phyloP scores from a whole-genome alignment of 64 coral and sea anemone species.

The Porites lutea region DNA sequence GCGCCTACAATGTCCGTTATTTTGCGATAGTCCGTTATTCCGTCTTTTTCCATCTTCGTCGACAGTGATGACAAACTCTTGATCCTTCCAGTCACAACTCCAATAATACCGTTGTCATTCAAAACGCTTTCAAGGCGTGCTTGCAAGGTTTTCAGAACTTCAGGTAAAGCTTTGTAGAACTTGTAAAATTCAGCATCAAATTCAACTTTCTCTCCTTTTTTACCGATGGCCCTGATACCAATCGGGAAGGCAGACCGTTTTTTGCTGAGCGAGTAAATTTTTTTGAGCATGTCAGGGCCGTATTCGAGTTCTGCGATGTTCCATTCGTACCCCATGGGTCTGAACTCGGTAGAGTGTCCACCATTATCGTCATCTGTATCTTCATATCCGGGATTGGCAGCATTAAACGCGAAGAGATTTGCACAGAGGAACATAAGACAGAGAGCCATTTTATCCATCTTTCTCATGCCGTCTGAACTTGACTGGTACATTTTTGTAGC shows the following conservation, averaged over 20 bases:
- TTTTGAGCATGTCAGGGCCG: not conserved
- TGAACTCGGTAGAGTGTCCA: constrained; percentile 34
- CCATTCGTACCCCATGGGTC: constrained; percentile 46
- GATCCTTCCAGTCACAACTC: constrained; percentile 48
- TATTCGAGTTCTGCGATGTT: not conserved
- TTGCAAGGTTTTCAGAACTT: not conserved
- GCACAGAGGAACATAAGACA: not conserved
- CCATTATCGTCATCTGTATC: constrained; percentile 26
- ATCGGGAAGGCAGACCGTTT: not conserved
- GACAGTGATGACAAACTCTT: constrained; percentile 23
- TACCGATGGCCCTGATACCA: not conserved
- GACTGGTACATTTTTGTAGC: too few species aligned
- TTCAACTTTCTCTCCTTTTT: not conserved
- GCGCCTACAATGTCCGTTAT: constrained; percentile 39
- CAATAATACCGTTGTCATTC: not conserved
- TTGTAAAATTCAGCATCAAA: not conserved
- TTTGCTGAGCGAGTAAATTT: too few species aligned
- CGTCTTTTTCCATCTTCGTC: constrained; percentile 9
- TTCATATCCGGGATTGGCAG: not conserved
- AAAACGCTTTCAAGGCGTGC: not conserved
- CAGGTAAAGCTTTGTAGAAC: constrained; percentile 13
- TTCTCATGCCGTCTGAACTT: not conserved
- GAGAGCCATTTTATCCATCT: not conserved
- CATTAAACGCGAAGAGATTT: not conserved
- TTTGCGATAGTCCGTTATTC: not conserved